Evolutionary conservation across 92 coral and sea anemone species (phyloP), one percentile per base, ranked within the genome.

Genomic region (Zoanthus gigantus): DNA sequence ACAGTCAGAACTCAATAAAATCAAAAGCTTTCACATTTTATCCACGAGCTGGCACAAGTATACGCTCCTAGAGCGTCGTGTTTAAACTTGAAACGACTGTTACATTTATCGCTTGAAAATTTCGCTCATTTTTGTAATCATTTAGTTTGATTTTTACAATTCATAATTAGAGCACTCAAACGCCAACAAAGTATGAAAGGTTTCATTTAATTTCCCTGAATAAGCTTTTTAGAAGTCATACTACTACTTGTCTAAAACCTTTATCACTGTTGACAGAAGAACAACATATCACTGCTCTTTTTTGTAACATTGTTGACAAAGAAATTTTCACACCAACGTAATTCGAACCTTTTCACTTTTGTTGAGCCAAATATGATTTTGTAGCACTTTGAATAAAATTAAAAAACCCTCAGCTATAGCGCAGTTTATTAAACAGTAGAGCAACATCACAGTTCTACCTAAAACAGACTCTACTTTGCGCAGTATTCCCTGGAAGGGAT

Each of bases 181-280:
- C 60, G 42, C 44, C 44, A 3, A 31, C 44, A 50, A 7, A 6
- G 14, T 45, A 73, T 31, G 30, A 73, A 73, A 63, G 5, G 10
- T 23, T 74, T 75, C 61, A n/a, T 75, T 75, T 75, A 75, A 44
- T 75, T 11, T 75, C 3, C 46, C 37, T 18, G 79, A 50, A 46
- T 60, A 13, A 67, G 28, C 32, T 67, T 67, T 28, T 76, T 53
- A 12, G 30, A 46, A 46, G 13, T 15, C 23, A 30, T 54, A 54
- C 23, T 76, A 28, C 54, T 77, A 54, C 18, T 76, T 9, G 23
- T 30, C 46, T 77, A 77, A 77, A 77, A 77, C 63, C 29, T 77
- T 52, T 77, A 77, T 56, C 82, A 54, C 17, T 77, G 82, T 54
- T 30, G 65, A 77, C 31, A 31, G 48, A 77, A 77, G 53, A 29